A percentile compares a stretch with the other conserved stretches of the same genome.
These are phyloP conservation scores for Eleginops maclovinus DNA, from an alignment of 2,113 vertebrate species.

Conservation along the genomic window DNA sequence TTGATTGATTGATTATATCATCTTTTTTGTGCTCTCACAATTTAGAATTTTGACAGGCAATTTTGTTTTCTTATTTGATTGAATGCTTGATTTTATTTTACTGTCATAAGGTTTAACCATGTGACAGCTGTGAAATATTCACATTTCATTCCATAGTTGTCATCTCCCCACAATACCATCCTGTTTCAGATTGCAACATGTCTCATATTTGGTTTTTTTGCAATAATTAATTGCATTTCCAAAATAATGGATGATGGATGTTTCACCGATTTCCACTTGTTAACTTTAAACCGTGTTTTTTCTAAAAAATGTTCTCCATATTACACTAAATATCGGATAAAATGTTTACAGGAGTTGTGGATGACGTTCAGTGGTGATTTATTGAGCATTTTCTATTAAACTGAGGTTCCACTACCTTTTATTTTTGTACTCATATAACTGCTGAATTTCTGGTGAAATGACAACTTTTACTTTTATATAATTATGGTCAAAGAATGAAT, in stretches of 20 bases:
- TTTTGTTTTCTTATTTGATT: slow-evolving; percentile 76
- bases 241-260: slow-evolving; percentile 75
- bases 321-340: slow-evolving; percentile 50
- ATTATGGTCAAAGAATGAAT: slow-evolving; percentile 12
- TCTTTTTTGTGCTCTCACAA: slow-evolving; percentile 58
- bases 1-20: slow-evolving; percentile 80
- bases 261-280: slow-evolving; percentile 50
- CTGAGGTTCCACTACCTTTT: slow-evolving; percentile 26
- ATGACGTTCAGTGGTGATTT: slow-evolving; percentile 17
- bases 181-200: slow-evolving; percentile 58
- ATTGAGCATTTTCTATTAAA: slow-evolving; percentile 37
- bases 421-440: background rate
- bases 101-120: slow-evolving; percentile 56
- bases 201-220: slow-evolving; percentile 54
- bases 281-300: slow-evolving; percentile 50
- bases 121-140: slow-evolving; percentile 66
- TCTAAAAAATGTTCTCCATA: slow-evolving; percentile 36
- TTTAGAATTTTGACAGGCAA: slow-evolving; percentile 76
- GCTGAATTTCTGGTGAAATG: background rate
- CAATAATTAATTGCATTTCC: slow-evolving; percentile 68
- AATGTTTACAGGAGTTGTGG: slow-evolving; percentile 24
- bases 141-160: slow-evolving; percentile 59
- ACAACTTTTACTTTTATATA: slow-evolving; percentile 6
- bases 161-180: slow-evolving; percentile 55
- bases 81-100: slow-evolving; percentile 71